These are phyloP conservation scores for Petrolisthes manimaculis DNA, from an alignment of 2,888 invertebrate species.

Conservation along the genomic window DNA sequence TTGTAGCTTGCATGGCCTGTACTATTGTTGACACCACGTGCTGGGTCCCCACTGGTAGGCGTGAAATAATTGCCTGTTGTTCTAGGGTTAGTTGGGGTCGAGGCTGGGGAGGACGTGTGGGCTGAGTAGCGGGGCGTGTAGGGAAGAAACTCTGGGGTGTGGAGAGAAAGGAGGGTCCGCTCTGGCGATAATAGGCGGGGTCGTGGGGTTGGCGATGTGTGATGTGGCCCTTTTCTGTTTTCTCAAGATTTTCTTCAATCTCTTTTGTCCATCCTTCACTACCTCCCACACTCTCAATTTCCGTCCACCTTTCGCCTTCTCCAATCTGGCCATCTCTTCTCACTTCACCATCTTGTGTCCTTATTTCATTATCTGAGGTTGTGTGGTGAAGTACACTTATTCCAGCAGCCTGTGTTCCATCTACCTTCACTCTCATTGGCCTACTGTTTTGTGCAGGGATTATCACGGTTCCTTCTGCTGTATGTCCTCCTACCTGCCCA, in stretches of 20 bases:
- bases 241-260: neutral
- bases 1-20: slow-evolving; percentile 25
- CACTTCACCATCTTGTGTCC: neutral
- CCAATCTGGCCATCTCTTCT: neutral
- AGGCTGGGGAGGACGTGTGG: neutral
- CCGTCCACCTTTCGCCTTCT: neutral
- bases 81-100: slow-evolving; percentile 6
- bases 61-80: slow-evolving; percentile 27
- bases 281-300: neutral
- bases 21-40: slow-evolving; percentile 37
- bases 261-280: neutral
- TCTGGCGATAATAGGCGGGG: slow-evolving; percentile 7
- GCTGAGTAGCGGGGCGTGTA: neutral
- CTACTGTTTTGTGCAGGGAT: neutral
- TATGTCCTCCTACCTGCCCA: neutral
- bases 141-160: slow-evolving; percentile 29
- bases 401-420: too few species aligned
- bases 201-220: neutral
- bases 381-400: neutral
- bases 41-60: slow-evolving; percentile 29
- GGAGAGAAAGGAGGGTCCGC: neutral
- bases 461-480: neutral
- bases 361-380: neutral
- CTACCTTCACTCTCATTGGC: neutral
- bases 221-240: neutral